Conservation (phyloP, 1,140 invertebrate genomes). For the Hypsibius dujardini region DNA sequence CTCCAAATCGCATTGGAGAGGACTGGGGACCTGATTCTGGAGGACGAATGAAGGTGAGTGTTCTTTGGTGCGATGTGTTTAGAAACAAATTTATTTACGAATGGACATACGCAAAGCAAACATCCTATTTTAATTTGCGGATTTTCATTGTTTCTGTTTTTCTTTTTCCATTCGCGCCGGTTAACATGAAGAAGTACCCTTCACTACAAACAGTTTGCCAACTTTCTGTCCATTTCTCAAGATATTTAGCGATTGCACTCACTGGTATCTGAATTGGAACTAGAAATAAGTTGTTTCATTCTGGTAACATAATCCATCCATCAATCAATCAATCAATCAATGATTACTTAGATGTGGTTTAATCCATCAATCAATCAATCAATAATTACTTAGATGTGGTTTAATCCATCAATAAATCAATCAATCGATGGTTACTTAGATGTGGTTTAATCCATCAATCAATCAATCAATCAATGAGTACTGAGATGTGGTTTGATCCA, state of each 20-base stretch:
- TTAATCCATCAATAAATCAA: too few species aligned
- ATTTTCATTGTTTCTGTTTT: neutral
- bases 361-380: neutral
- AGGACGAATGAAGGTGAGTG: too few species aligned
- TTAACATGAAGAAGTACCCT: neutral
- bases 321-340: neutral
- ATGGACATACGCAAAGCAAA: neutral
- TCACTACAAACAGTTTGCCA: neutral
- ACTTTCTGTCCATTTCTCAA: neutral
- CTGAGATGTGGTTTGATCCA: slow-evolving; percentile 1
- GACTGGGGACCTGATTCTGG: too few species aligned
- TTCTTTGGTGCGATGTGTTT: too few species aligned
- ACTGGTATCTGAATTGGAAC: neutral
- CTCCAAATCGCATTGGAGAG: too few species aligned
- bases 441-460: neutral
- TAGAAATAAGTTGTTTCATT: neutral
- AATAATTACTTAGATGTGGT: neutral
- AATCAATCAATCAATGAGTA: neutral
- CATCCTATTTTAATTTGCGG: neutral
- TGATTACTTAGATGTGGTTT: neutral
- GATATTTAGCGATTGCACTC: neutral
- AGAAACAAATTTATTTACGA: too few species aligned
- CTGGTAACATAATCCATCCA: neutral
- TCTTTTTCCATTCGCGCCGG: neutral
- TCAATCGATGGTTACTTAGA: too few species aligned